Conservation (phyloP, 2,113 vertebrate species). For the Neotoma lepida region DNA sequence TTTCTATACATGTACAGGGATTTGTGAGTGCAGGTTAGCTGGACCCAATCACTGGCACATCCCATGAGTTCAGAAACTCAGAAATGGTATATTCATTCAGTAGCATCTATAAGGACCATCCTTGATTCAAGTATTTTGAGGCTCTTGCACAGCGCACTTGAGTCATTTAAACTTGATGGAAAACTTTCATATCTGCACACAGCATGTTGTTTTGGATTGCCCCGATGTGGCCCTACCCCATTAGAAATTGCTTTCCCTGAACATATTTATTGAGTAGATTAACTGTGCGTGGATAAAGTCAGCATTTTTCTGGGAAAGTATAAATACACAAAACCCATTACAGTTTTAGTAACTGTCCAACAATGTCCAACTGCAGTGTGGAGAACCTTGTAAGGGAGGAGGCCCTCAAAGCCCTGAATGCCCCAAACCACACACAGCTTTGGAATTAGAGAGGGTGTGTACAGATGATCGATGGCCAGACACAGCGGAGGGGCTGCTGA, state of each 20-base stretch:
- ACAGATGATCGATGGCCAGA: neutral
- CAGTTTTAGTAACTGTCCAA: neutral
- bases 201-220: neutral
- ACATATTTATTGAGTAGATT: constrained; percentile 29
- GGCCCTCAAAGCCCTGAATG: accelerated
- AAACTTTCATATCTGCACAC: neutral
- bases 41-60: neutral
- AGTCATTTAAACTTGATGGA: neutral
- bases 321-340: neutral
- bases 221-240: neutral
- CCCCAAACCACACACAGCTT: neutral
- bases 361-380: neutral
- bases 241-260: neutral
- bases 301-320: neutral
- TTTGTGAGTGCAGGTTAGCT: neutral
- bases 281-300: neutral
- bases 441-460: neutral
- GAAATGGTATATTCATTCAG: neutral
- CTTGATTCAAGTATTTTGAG: neutral
- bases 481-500: no score
- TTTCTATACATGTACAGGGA: neutral
- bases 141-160: neutral
- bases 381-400: neutral
- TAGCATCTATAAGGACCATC: neutral
- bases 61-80: neutral